A percentile compares a stretch with the other conserved stretches of the same genome.
phyloP scores from a whole-genome alignment of 1,140 invertebrate species.

The Drosophila lini region DNA sequence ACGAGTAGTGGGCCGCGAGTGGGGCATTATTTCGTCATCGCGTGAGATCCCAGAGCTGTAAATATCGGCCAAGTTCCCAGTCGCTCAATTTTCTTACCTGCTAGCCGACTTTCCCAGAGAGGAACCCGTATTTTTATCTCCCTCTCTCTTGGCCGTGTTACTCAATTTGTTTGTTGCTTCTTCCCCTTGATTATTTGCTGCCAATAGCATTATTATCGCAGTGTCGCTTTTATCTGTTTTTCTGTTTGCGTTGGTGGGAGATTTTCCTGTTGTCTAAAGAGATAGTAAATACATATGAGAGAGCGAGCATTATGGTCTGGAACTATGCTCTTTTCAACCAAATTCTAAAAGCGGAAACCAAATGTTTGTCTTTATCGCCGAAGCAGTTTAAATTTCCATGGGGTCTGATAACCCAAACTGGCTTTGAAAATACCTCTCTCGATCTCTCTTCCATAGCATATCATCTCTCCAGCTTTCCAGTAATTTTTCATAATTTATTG shows the following conservation, averaged over 20 bases:
- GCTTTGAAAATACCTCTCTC: not conserved
- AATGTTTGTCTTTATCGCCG: constrained; percentile 1
- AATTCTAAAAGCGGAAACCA: constrained; percentile 16
- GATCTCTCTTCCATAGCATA: not conserved
- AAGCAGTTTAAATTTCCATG: not conserved
- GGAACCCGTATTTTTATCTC: constrained; percentile 11
- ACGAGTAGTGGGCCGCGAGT: constrained; percentile 25
- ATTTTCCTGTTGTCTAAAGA: constrained; percentile 22
- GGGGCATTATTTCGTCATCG: constrained; percentile 65
- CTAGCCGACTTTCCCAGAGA: constrained; percentile 46
- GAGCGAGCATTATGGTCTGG: not conserved
- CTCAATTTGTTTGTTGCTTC: constrained; percentile 45
- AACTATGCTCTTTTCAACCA: constrained; percentile 2
- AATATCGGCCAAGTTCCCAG: constrained; percentile 58
- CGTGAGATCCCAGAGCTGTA: constrained; percentile 38
- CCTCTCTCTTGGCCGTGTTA: not conserved
- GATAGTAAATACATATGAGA: constrained; percentile 3
- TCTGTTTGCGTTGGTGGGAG: constrained; percentile 17
- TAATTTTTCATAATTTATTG: constrained; percentile 32
- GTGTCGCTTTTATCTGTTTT: constrained; percentile 34
- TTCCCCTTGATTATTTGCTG: not conserved
- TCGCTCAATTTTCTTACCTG: constrained; percentile 20
- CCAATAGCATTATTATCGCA: constrained; percentile 42
- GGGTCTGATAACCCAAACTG: constrained; percentile 1
- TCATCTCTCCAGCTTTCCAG: constrained; percentile 6